phyloP scores from a whole-genome alignment of 2,888 invertebrate genomes.

The Horisme vitalbata region DNA sequence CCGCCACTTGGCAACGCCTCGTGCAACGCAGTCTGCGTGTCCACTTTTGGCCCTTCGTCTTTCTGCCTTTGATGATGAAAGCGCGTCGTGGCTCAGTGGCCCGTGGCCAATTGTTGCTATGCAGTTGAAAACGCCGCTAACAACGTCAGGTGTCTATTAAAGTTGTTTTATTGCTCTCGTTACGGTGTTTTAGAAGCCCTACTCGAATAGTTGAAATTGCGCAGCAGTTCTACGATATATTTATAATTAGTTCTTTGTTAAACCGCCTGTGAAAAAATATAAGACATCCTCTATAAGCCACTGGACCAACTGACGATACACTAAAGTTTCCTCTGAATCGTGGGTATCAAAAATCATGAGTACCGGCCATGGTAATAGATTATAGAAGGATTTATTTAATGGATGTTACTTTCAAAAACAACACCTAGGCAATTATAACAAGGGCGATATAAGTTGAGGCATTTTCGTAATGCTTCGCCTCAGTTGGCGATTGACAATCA shows the following conservation, averaged over 20 bases:
- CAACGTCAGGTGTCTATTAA: conserved; percentile 11
- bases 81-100: conserved; percentile 22
- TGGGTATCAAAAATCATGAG: no score
- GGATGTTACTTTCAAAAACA: no score
- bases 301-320: no score
- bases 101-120: conserved; percentile 27
- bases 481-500: conserved; percentile 4
- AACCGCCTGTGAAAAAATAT: no score
- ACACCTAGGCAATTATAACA: no score
- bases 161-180: conserved; percentile 14
- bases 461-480: background rate
- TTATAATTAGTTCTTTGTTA: no score
- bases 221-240: no score
- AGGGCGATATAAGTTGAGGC: no score
- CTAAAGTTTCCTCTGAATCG: no score
- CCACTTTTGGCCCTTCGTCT: conserved; percentile 25
- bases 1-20: conserved; percentile 15
- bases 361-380: no score
- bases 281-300: no score
- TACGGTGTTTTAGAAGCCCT: conserved; percentile 5
- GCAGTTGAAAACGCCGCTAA: conserved; percentile 16
- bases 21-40: conserved; percentile 23
- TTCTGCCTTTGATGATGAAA: conserved; percentile 33
- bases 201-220: background rate
- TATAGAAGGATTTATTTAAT: no score